Conservation (phyloP, 35 echinoderm and acorn worm genomes). For the Holothuria glaberrima region DNA sequence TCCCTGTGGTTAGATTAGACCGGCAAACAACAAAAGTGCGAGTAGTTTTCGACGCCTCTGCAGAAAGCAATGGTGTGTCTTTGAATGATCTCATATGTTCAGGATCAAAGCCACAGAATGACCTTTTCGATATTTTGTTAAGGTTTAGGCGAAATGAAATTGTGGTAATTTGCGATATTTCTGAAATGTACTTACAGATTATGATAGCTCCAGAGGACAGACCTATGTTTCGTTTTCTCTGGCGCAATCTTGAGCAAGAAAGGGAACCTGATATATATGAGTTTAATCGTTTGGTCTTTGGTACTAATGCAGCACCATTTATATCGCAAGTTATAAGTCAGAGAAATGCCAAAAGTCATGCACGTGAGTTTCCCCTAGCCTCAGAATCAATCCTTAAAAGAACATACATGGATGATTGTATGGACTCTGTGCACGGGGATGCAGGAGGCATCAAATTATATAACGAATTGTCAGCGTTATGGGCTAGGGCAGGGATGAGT, state of each 20-base stretch:
- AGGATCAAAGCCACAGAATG: conserved; percentile 48
- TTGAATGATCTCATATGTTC: conserved; percentile 35
- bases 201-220: conserved; percentile 11
- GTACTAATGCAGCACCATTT: conserved; percentile 21
- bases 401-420: conserved; percentile 49
- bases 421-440: conserved; percentile 35
- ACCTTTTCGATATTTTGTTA: conserved; percentile 40
- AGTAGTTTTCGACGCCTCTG: conserved; percentile 27
- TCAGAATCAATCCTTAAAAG: conserved; percentile 27
- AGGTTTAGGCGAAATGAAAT: conserved; percentile 25
- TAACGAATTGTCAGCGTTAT: conserved; percentile 29
- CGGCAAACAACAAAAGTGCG: conserved; percentile 29
- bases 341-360: conserved; percentile 26
- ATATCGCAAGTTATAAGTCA: conserved; percentile 33
- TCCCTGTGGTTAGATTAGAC: conserved; percentile 50
- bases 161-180: conserved; percentile 24
- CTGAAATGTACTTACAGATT: conserved; percentile 52
- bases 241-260: not conserved
- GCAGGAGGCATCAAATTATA: conserved; percentile 32
- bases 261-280: conserved; percentile 38
- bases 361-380: conserved; percentile 4
- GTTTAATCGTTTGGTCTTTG: conserved; percentile 51
- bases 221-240: conserved; percentile 24
- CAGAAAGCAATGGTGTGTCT: conserved; percentile 9
- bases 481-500: conserved; percentile 47